Evolutionary conservation across 2,888 invertebrate genomes (phyloP).

Genomic region (Gastracanthus pulcherrimus): DNA sequence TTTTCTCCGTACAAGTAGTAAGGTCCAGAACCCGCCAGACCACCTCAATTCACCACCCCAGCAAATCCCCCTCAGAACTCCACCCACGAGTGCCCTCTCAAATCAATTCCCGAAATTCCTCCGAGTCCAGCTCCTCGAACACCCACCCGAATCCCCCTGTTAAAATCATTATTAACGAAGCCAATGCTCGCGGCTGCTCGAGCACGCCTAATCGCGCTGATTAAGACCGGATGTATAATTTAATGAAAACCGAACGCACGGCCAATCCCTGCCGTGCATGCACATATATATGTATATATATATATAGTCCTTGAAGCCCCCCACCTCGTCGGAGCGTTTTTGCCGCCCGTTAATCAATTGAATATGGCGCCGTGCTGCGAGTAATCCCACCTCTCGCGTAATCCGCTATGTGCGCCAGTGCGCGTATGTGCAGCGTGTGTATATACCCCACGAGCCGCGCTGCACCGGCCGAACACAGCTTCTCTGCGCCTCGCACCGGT

Average conservation of each 20-base stretch:
- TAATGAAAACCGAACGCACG: constrained; percentile 17
- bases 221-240: constrained; percentile 30
- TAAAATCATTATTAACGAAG: constrained; percentile 19
- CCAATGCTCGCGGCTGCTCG: background rate
- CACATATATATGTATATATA: too few relatives aligned
- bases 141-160: too few relatives aligned
- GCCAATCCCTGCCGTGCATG: background rate
- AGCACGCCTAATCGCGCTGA: constrained; percentile 9
- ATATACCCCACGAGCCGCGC: too few relatives aligned
- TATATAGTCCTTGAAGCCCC: too few relatives aligned
- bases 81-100: background rate
- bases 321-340: constrained; percentile 15
- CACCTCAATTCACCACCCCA: too few relatives aligned
- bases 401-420: too few relatives aligned
- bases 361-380: background rate
- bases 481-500: background rate
- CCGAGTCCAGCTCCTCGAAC: background rate
- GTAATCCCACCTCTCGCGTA: background rate
- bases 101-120: background rate
- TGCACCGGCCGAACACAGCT: too few relatives aligned
- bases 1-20: background rate
- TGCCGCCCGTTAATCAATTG: constrained; percentile 34
- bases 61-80: background rate
- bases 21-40: background rate
- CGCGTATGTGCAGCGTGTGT: too few relatives aligned